Base-by-base conservation (phyloP, 2,888 invertebrate species). In the Thera britannica region DNA sequence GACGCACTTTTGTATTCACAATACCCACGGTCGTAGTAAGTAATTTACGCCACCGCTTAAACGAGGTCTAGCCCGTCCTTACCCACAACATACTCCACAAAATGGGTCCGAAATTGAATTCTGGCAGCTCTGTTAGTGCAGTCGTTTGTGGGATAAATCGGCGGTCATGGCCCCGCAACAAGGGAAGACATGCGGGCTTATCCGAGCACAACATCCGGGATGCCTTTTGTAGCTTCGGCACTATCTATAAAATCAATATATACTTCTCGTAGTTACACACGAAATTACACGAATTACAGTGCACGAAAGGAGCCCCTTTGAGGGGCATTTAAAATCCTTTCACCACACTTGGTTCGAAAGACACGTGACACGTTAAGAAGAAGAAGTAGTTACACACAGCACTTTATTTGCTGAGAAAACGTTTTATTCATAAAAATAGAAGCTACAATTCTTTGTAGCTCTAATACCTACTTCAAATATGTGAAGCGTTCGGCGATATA, bases 1-100 rank as follows among this genome's bases (percentile, higher is more conserved):
- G 92, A 92, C 91, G 92, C 88, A 89, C 87, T 87, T 86, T 86
- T 87, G 88, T 89, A 86, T 87, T 85, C 88, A 87, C 85, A 83
- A 85, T 85, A 71, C 84, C 81, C 83, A 82, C 83, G 79, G 80
- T 75, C 35, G 49, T 12, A 78, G 79, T 83, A 77, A 84, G 85
- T 85, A 85, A 88, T 87, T 87, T 88, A 85, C 84, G 79, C 83
- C 75, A 82, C 86, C 83, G 85, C 68, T 84, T 76, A 81, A 84
- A 80, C 79, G 69, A 82, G 85, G 76, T 75, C 86, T 80, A 74
- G 80, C 75, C 74, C 77, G 75, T 77, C 75, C 79, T 81, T 78
- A 82, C 82, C 78, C 78, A 81, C 77, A 77, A 75, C 65, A 77
- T 74, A 77, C 79, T 80, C 71, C 70, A 73, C 70, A 67, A 74